phyloP scores from a whole-genome alignment of 2,113 vertebrate genomes.

The Crotalus tigris region DNA sequence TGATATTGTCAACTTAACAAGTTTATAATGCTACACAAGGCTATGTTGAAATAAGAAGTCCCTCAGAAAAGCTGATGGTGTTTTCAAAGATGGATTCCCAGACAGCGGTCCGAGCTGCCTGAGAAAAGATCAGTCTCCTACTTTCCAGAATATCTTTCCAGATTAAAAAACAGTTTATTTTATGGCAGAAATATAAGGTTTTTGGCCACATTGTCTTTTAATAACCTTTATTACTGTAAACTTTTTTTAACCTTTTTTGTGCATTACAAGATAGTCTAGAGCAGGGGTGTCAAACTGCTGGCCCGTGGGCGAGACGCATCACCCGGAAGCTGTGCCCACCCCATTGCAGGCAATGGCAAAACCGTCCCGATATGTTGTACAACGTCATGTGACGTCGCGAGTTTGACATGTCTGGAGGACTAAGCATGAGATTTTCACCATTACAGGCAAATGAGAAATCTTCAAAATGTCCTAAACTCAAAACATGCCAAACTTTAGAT shows the following conservation, averaged over 20 bases:
- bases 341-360: no score
- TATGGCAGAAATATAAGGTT: neutral
- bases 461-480: neutral
- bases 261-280: neutral
- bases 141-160: neutral
- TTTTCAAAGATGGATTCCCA: neutral
- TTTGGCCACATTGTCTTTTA: neutral
- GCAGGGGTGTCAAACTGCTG: no score
- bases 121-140: neutral
- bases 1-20: neutral
- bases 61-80: neutral
- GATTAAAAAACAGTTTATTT: neutral
- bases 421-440: neutral
- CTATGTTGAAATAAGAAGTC: neutral
- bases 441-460: neutral
- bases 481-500: neutral
- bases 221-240: neutral
- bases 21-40: neutral
- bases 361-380: no score
- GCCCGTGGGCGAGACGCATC: no score
- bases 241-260: no score
- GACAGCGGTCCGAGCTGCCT: neutral
- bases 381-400: no score
- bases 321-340: no score
- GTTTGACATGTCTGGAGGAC: neutral